Evolutionary conservation across 1,140 invertebrate species (phyloP).

Genomic region (Eumaeus atala): DNA sequence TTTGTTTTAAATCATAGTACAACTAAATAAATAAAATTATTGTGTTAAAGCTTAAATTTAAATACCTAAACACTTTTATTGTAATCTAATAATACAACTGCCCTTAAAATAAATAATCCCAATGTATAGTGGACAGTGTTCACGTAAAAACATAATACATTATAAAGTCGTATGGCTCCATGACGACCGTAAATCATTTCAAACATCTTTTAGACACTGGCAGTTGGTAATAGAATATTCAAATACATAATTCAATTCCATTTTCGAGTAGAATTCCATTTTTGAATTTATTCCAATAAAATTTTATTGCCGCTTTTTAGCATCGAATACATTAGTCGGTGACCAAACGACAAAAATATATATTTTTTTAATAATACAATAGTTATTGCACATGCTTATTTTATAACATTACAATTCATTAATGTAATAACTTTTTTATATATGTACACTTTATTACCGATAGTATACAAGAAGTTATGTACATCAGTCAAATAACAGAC

Average conservation of each 20-base stretch:
- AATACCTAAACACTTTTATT: slow-evolving; percentile 7
- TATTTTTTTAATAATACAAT: slow-evolving; percentile 16
- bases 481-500: slow-evolving; percentile 15
- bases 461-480: slow-evolving; percentile 14
- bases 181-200: not conserved
- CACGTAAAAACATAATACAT: not conserved
- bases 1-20: slow-evolving; percentile 15
- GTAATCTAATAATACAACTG: slow-evolving; percentile 19
- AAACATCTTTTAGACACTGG: slow-evolving; percentile 3
- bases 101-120: slow-evolving; percentile 17
- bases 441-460: slow-evolving; percentile 12
- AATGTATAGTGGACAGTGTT: not conserved
- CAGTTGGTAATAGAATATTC: not conserved
- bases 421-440: slow-evolving; percentile 9
- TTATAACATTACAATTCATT: slow-evolving; percentile 25
- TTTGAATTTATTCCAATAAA: slow-evolving; percentile 5
- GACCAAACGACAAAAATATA: slow-evolving; percentile 22
- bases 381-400: slow-evolving; percentile 28
- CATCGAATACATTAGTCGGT: slow-evolving; percentile 18
- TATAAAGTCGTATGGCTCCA: not conserved
- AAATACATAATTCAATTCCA: not conserved
- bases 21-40: slow-evolving; percentile 20
- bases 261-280: not conserved
- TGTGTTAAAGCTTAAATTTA: slow-evolving; percentile 45
- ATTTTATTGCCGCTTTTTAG: not conserved